Conservation (phyloP, 2,888 invertebrate species). For the Anticlea derivata region DNA sequence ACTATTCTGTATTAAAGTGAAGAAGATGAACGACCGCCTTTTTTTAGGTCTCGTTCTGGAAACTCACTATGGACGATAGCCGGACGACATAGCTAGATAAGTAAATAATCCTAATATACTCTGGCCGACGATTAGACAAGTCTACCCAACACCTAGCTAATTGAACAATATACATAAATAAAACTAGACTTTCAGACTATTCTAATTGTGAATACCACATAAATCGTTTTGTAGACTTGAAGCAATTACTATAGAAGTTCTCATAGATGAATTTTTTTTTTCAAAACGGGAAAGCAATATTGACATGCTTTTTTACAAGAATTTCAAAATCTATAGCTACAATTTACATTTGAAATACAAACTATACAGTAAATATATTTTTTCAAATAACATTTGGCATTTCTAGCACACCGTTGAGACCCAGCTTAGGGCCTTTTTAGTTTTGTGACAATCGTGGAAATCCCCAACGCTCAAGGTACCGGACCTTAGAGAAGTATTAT, state of each 20-base stretch:
- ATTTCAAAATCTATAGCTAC: slow-evolving; percentile 26
- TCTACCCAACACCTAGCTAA: too few species aligned
- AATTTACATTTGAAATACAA: slow-evolving; percentile 43
- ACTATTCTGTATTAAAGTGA: too few species aligned
- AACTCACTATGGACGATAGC: too few species aligned
- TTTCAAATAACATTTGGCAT: slow-evolving; percentile 60
- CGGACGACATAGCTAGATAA: too few species aligned
- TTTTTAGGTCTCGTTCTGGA: too few species aligned
- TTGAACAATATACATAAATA: too few species aligned
- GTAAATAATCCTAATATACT: too few species aligned
- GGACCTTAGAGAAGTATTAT: background rate
- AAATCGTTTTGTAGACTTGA: background rate
- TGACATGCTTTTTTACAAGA: slow-evolving; percentile 1
- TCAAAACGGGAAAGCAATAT: background rate
- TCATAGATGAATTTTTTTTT: too few species aligned
- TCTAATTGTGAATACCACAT: background rate
- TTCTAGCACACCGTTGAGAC: slow-evolving; percentile 65
- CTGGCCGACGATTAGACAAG: too few species aligned
- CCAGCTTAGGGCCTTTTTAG: slow-evolving; percentile 32
- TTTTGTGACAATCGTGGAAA: slow-evolving; percentile 27
- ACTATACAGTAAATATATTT: slow-evolving; percentile 48
- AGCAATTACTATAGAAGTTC: background rate
- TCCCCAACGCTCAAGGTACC: background rate
- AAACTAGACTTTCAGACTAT: background rate
- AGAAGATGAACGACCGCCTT: too few species aligned